These are phyloP conservation scores for Embidobia sp. DNA, from an alignment of 2,888 invertebrate genomes.

Conservation along the genomic window DNA sequence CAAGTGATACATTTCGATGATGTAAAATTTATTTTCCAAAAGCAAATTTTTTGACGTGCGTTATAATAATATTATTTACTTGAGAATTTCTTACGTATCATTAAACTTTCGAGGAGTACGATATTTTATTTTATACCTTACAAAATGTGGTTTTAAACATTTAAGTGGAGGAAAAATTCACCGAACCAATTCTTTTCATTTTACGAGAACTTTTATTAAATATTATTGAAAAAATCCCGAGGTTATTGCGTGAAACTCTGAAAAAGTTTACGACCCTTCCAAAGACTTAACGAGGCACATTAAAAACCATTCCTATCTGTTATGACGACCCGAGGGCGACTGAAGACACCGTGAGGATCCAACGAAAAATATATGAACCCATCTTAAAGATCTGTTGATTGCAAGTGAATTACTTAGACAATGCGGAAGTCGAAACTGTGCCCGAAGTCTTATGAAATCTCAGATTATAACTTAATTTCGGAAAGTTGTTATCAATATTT, in stretches of 20 bases:
- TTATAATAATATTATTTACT: too few species aligned
- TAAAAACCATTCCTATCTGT: conserved; percentile 60
- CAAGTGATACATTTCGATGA: conserved; percentile 9
- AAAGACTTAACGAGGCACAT: conserved; percentile 57
- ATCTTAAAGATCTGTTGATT: conserved; percentile 47
- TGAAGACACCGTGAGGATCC: conserved; percentile 36
- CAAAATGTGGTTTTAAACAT: too few species aligned
- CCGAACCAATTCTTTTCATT: too few species aligned
- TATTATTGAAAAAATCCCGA: conserved; percentile 19
- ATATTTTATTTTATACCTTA: too few species aligned
- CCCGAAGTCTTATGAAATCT: too few species aligned
- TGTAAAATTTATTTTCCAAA: not conserved
- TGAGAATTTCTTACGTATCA: too few species aligned
- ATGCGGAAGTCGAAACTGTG: conserved; percentile 54
- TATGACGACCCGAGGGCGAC: conserved; percentile 54
- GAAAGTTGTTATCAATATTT: too few species aligned
- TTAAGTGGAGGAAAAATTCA: too few species aligned
- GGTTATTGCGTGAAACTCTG: conserved; percentile 28
- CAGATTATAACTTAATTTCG: too few species aligned
- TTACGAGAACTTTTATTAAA: conserved; percentile 9
- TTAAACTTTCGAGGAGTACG: too few species aligned
- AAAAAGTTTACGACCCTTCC: conserved; percentile 51
- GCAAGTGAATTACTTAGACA: conserved; percentile 39
- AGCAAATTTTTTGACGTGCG: too few species aligned
- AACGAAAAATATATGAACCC: conserved; percentile 45